Evolutionary conservation across 2,888 invertebrate species (phyloP).

Genomic region (Plebejus anna): DNA sequence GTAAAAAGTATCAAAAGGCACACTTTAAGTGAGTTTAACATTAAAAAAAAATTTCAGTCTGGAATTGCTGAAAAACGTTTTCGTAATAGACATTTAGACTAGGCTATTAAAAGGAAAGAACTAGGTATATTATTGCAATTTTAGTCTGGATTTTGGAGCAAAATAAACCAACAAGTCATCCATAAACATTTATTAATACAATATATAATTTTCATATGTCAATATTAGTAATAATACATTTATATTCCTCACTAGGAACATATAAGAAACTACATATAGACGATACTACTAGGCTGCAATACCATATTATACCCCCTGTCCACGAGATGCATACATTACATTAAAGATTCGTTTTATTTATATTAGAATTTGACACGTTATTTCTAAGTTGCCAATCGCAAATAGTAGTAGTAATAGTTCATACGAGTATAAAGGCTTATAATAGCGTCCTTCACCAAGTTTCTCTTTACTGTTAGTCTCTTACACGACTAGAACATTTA

Average conservation of each 20-base stretch:
- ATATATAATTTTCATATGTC: constrained; percentile 75
- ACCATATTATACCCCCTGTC: constrained; percentile 67
- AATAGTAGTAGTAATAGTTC: constrained; percentile 58
- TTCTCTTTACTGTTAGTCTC: constrained; percentile 66
- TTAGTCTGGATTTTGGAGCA: neutral
- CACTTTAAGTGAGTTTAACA: no score
- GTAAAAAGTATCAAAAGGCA: no score
- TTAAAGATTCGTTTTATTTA: constrained; percentile 63
- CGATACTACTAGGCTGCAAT: constrained; percentile 71
- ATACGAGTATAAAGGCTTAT: constrained; percentile 73
- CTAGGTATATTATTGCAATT: no score
- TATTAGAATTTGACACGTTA: constrained; percentile 65
- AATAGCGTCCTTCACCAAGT: constrained; percentile 79
- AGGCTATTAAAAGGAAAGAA: no score
- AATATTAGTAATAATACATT: constrained; percentile 68
- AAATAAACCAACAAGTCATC: constrained; percentile 50
- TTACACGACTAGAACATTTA: constrained; percentile 73
- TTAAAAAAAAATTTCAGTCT: no score
- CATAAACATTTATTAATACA: constrained; percentile 80
- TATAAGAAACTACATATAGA: constrained; percentile 74
- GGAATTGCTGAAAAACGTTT: no score
- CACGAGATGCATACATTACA: constrained; percentile 64
- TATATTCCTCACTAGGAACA: constrained; percentile 62
- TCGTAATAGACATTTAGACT: no score
- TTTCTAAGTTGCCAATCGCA: constrained; percentile 77